phyloP scores from a whole-genome alignment of 2,888 invertebrate species.

The Hirudinaria manillensis region DNA sequence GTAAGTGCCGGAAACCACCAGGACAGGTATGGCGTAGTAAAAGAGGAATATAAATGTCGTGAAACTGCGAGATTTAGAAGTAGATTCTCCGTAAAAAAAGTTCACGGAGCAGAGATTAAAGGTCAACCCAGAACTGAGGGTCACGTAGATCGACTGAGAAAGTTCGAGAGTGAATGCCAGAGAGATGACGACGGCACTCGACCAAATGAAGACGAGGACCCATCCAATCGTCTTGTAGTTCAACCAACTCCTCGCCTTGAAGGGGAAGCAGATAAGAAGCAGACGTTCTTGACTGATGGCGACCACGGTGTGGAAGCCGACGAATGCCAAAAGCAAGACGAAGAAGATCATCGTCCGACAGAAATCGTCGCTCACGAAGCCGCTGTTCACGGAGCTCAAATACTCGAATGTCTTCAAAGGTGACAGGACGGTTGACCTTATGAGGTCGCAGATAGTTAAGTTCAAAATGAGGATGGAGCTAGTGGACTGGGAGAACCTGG shows the following conservation, averaged over 20 bases:
- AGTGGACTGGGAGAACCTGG: slow-evolving; percentile 32
- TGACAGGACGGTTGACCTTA: slow-evolving; percentile 29
- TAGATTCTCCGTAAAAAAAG: slow-evolving; percentile 13
- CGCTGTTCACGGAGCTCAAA: slow-evolving; percentile 18
- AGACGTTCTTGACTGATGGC: slow-evolving; percentile 39
- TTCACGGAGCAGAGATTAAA: slow-evolving; percentile 34
- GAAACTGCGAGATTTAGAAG: slow-evolving; percentile 24
- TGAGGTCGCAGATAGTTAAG: slow-evolving; percentile 38
- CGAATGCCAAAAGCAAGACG: slow-evolving; percentile 32
- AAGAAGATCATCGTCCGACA: slow-evolving; percentile 35
- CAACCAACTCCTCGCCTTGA: slow-evolving; percentile 35
- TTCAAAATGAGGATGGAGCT: slow-evolving; percentile 37
- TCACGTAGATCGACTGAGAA: slow-evolving; percentile 25
- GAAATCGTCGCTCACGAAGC: slow-evolving; percentile 25
- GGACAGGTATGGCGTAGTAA: slow-evolving; percentile 35
- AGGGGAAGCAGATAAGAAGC: slow-evolving; percentile 37
- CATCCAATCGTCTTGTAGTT: slow-evolving; percentile 25
- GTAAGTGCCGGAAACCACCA: slow-evolving; percentile 34
- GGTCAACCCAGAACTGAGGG: slow-evolving; percentile 13
- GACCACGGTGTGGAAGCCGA: slow-evolving; percentile 36
- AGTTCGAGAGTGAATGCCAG: slow-evolving; percentile 35
- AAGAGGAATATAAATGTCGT: slow-evolving; percentile 34
- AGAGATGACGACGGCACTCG: slow-evolving; percentile 25
- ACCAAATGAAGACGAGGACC: slow-evolving; percentile 33
- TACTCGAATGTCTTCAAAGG: slow-evolving; percentile 36